These are phyloP conservation scores for Indri indri DNA, from an alignment of 2,113 vertebrate species.

Conservation along the genomic window DNA sequence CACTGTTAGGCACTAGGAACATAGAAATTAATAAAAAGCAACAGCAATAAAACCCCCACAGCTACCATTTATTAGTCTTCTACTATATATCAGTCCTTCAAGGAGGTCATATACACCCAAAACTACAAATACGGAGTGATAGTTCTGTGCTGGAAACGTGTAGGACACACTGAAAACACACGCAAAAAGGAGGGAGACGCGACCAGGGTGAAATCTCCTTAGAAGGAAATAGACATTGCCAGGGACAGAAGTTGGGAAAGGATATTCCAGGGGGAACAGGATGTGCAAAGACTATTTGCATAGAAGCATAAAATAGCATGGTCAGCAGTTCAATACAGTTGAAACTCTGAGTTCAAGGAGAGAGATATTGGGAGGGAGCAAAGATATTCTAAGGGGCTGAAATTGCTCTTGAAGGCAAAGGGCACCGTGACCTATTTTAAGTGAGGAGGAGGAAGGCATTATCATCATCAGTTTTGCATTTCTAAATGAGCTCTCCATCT, in stretches of 20 bases:
- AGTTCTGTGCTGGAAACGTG: too few relatives aligned
- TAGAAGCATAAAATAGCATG: fast-evolving
- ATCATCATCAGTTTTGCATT: slow-evolving; percentile 17
- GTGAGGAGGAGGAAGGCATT: background rate
- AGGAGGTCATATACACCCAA: background rate
- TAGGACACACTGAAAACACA: background rate
- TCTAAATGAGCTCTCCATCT: background rate
- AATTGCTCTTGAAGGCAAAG: background rate
- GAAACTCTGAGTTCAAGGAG: background rate
- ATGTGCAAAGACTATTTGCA: background rate
- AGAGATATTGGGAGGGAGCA: background rate
- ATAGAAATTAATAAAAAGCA: background rate
- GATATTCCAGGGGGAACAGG: background rate
- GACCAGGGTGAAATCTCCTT: background rate
- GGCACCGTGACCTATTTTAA: background rate
- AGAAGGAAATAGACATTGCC: background rate
- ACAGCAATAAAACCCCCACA: fast-evolving
- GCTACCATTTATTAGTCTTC: background rate
- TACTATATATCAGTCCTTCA: background rate
- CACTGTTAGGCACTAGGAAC: background rate
- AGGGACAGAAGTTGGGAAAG: background rate
- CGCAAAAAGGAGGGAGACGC: fast-evolving
- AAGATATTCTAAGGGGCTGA: background rate
- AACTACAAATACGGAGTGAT: background rate
- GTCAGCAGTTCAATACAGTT: background rate